phyloP scores from a whole-genome alignment of 2,888 invertebrate genomes.

The Nemurella pictetii region DNA sequence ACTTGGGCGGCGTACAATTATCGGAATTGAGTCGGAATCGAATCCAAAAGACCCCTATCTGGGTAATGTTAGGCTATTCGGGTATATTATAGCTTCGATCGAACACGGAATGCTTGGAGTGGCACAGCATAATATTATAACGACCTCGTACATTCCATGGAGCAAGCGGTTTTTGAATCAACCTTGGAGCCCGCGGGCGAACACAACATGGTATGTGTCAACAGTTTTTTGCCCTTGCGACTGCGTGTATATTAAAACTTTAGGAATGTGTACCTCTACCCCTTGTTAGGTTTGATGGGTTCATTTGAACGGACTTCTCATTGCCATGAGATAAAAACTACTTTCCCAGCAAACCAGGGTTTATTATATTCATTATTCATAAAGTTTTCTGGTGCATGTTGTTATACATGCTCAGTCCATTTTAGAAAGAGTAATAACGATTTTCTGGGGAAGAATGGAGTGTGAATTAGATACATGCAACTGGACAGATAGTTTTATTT shows the following conservation, averaged over 20 bases:
- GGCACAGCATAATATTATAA: background rate
- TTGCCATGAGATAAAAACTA: too few relatives aligned
- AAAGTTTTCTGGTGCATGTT: too few relatives aligned
- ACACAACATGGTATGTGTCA: too few relatives aligned
- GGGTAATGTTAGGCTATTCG: background rate
- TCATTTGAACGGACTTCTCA: too few relatives aligned
- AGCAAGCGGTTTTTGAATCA: background rate
- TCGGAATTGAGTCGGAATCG: conserved; percentile 32
- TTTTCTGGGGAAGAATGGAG: background rate
- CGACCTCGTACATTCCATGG: background rate
- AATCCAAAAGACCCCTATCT: background rate
- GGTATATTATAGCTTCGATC: background rate
- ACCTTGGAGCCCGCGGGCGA: too few relatives aligned
- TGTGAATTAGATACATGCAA: background rate
- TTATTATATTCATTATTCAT: too few relatives aligned
- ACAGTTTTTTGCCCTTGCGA: too few relatives aligned
- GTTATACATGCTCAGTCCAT: too few relatives aligned
- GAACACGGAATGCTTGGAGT: background rate
- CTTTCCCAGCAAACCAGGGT: too few relatives aligned
- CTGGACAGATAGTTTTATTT: conserved; percentile 9
- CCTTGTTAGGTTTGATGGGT: too few relatives aligned
- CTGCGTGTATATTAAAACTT: too few relatives aligned
- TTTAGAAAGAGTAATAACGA: background rate
- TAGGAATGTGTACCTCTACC: too few relatives aligned
- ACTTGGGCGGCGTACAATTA: conserved; percentile 27